A percentile compares a stretch with the other conserved stretches of the same genome.
These are phyloP conservation scores for Blastobasis adustella DNA, from an alignment of 2,888 invertebrate genomes.

Conservation along the genomic window DNA sequence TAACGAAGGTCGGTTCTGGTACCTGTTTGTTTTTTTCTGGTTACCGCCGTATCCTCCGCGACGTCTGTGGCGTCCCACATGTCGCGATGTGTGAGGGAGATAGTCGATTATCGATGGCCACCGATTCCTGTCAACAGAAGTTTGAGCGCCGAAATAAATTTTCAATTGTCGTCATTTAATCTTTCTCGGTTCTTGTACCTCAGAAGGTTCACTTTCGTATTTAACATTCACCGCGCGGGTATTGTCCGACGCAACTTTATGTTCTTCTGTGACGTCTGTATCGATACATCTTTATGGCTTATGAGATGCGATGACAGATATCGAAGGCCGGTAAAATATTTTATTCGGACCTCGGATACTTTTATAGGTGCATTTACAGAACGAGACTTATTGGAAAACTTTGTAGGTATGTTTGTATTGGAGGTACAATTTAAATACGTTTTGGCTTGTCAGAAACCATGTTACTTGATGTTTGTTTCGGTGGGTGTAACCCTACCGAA, in stretches of 20 bases:
- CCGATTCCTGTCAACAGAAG: slow-evolving; percentile 52
- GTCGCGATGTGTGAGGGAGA: slow-evolving; percentile 47
- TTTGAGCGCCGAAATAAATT: slow-evolving; percentile 35
- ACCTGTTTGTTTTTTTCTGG: slow-evolving; percentile 62
- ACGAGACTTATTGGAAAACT: not conserved
- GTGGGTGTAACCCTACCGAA: no score
- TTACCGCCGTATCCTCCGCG: slow-evolving; percentile 31
- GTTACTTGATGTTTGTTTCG: no score
- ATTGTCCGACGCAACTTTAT: slow-evolving; percentile 12
- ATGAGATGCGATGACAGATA: slow-evolving; percentile 19
- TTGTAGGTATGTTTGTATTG: no score
- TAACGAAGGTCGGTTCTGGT: slow-evolving; percentile 57
- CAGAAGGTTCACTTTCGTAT: slow-evolving; percentile 22
- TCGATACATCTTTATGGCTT: slow-evolving; percentile 24
- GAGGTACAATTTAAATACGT: no score
- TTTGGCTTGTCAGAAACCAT: no score
- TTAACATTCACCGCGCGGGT: slow-evolving; percentile 12
- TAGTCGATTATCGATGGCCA: slow-evolving; percentile 62
- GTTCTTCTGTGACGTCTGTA: slow-evolving; percentile 12
- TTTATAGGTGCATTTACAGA: slow-evolving; percentile 6
- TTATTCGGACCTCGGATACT: slow-evolving; percentile 8
- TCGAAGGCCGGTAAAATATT: slow-evolving; percentile 15
- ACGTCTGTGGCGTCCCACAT: slow-evolving; percentile 39
- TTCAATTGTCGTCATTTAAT: slow-evolving; percentile 12
- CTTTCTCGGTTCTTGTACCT: slow-evolving; percentile 10